These are phyloP conservation scores for Agrochola litura DNA, from an alignment of 2,888 invertebrate genomes.

Conservation along the genomic window DNA sequence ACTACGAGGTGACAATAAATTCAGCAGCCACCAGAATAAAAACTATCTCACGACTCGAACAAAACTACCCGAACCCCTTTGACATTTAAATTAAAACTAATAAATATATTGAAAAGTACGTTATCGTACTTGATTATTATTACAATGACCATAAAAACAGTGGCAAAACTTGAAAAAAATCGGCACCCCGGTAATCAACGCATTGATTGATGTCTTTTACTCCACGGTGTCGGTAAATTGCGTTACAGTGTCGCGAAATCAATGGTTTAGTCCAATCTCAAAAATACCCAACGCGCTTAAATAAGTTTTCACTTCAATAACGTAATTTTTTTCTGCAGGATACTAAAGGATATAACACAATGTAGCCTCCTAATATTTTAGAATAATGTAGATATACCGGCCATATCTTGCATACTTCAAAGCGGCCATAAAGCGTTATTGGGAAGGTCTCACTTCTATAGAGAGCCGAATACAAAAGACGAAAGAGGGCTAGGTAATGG, in stretches of 20 bases:
- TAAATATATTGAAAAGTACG: not conserved
- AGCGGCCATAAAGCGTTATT: conserved; percentile 88
- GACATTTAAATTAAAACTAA: not conserved
- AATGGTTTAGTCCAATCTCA: too few species aligned
- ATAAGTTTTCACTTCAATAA: not conserved
- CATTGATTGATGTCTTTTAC: too few species aligned
- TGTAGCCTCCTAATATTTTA: conserved; percentile 66
- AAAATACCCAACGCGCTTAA: too few species aligned
- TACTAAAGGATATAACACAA: conserved; percentile 53
- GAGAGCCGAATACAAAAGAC: conserved; percentile 88
- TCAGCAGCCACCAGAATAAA: not conserved
- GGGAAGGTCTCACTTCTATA: conserved; percentile 89
- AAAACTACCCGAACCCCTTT: not conserved
- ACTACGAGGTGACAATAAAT: not conserved
- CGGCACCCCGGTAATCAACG: too few species aligned
- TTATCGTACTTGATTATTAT: too few species aligned
- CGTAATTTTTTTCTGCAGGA: conserved; percentile 1
- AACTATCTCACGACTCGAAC: not conserved
- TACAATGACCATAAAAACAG: not conserved
- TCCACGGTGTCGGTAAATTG: too few species aligned
- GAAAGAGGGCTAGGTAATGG: conserved; percentile 90
- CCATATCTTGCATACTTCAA: conserved; percentile 87
- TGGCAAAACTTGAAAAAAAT: too few species aligned
- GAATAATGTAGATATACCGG: conserved; percentile 71
- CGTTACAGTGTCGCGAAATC: too few species aligned